Base-by-base conservation (phyloP, 1,140 invertebrate genomes). In the Elysia chlorotica region DNA sequence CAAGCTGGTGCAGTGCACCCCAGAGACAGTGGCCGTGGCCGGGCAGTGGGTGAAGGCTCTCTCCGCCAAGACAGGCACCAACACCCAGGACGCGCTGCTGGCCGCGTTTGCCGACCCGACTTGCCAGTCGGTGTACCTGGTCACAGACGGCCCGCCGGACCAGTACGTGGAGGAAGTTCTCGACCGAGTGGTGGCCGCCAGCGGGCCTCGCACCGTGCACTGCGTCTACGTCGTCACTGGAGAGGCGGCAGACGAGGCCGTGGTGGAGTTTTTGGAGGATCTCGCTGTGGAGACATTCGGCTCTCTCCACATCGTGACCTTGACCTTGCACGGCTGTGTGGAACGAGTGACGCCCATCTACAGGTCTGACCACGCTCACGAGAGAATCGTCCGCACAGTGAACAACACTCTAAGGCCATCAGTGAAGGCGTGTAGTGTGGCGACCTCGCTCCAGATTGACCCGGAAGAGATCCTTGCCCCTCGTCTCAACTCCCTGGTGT, bases 131-230 rank as follows among this genome's bases (percentile, higher is more conserved):
- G 84, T 88, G 33, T 87, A 85, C 69, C 74, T 88, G 19, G 82
- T 88, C 3, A 87, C 87, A 1, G 86, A 87, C 74, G 85, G 86
- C 14, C 72, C 86, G n/a, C 85, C 87, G 19, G 86, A 88, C 68
- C 84, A 87, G 70, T 78, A 85, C 71, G 81, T 83, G 17, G 76
- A 80, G 33, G 85, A 85, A 30, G 83, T 87, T 77, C 65, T 88
- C 6, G 86, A 88, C 69, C 70, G 81, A 25, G 80, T 86, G 36
- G 77, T 74, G 21, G 74, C 74, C 37, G 76, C 78, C 2, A 70
- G 79, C 23, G 63, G 74, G 23, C 78, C 77, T 37, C 73, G 85
- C 19, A 80, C 85, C 0, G 71, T 87, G 23, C 87, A 88, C 75
- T 87, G 85, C 69, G 83, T 86, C 25, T 88, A 87, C 65, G 61